A percentile compares a stretch with the other conserved stretches of the same genome.
Conservation (phyloP, 2,113 vertebrate genomes). For the Orycteropus afer region DNA sequence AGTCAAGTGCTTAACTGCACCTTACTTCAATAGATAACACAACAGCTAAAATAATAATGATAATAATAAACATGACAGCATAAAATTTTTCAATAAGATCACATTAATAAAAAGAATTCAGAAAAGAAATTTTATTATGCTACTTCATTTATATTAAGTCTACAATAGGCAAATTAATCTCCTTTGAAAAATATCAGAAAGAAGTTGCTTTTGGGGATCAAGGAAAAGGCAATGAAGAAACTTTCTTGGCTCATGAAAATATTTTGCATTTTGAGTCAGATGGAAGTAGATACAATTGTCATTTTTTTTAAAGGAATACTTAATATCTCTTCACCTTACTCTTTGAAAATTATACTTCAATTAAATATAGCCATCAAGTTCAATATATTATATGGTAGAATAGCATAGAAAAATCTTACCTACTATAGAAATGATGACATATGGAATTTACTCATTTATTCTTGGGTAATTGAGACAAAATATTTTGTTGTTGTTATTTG, state of each 20-base stretch:
- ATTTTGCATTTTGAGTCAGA: background rate
- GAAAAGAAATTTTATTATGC: too few relatives aligned
- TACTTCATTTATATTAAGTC: background rate
- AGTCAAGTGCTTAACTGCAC: background rate
- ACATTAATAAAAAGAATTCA: background rate
- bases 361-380: background rate
- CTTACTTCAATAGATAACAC: background rate
- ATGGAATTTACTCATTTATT: too few relatives aligned
- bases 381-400: background rate
- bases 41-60: background rate
- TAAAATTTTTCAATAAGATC: background rate
- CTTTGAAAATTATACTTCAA: background rate
- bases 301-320: background rate
- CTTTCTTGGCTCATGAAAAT: background rate
- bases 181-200: background rate
- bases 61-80: background rate
- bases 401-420: background rate
- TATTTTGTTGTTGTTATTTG: too few relatives aligned
- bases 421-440: background rate
- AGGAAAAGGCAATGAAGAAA: background rate
- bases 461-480: too few relatives aligned
- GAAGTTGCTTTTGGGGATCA: rapidly evolving
- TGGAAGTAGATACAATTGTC: background rate
- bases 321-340: background rate
- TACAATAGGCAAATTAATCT: background rate